Conservation (phyloP, 2,113 vertebrate genomes). For the Lathamus discolor region DNA sequence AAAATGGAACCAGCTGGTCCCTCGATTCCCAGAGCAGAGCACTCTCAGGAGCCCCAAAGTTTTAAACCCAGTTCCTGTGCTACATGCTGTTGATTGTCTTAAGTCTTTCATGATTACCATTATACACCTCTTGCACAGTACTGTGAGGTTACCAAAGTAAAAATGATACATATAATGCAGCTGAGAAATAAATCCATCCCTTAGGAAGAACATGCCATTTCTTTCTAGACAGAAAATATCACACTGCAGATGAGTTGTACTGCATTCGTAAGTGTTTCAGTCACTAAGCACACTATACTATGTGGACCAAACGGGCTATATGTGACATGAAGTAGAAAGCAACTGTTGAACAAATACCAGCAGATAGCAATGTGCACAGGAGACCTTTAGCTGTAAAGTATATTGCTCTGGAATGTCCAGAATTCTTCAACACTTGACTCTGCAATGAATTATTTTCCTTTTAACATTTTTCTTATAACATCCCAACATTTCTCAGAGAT, state of each 20-base stretch:
- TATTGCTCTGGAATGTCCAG: neutral
- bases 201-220: neutral
- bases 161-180: neutral
- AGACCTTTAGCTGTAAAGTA: neutral
- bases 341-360: neutral
- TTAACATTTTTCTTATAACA: neutral
- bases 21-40: neutral
- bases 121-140: neutral
- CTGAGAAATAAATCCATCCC: neutral
- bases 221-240: neutral
- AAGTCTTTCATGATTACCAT: neutral
- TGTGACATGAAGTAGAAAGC: neutral
- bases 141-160: neutral
- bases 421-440: neutral
- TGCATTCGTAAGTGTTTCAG: neutral
- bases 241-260: neutral
- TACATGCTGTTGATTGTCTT: neutral
- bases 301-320: neutral
- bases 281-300: neutral
- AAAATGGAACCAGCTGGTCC: neutral
- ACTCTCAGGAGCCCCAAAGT: neutral
- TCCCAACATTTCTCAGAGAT: neutral
- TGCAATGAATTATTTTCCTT: neutral
- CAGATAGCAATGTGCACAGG: neutral
- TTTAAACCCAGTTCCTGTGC: neutral